Evolutionary conservation across 2,113 vertebrate species (phyloP), one percentile per base, ranked within the genome.

Genomic region (Pogona vitticeps): DNA sequence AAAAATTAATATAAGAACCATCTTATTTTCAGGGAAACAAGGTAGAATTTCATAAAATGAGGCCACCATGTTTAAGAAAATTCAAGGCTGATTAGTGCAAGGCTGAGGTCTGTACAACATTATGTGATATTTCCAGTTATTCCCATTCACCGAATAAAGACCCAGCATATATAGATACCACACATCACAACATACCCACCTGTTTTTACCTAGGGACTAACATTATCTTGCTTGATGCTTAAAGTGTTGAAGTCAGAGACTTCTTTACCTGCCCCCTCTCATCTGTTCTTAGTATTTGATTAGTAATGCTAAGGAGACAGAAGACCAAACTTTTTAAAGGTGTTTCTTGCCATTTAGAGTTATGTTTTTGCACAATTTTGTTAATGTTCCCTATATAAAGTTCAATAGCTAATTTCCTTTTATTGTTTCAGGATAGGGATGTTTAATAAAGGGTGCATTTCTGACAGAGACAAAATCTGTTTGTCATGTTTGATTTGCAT

Each of bases 361-460:
- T 58, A 33, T 46, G 28, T 52, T 73, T 73, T 18, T 20, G n/a
- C 28, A 23, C 13, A n/a, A 46, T 76, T n/a, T 75, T 84, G 38
- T 65, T 84, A 17, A 18, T 20, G n/a, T 76, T 76, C 3, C 63
- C 14, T 82, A 56, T 2, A 3, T 56, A 17, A 20, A 6, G 31
- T 42, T 46, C 0, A 63, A 6, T 76, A 28, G 8, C 33, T 21
- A 68, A 26, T 63, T 13, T 28, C 38, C 13, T 75, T 9, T 14
- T 23, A 26, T 5, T 72, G 1, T 23, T 0, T 14, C 0, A 14
- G 0, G 0, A 23, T 0, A 28, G 0, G 9, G 46, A 21, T 65
- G 9, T 0, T 13, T 63, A 36, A 21, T 0, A 1, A 28, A 80
- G 12, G 46, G 12, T 26, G 26, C 76, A 58, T 87, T 65, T 1